Evolutionary conservation across 2,797 vertebrate species (phyloP).

Genomic region (Poliocrania exsul): DNA sequence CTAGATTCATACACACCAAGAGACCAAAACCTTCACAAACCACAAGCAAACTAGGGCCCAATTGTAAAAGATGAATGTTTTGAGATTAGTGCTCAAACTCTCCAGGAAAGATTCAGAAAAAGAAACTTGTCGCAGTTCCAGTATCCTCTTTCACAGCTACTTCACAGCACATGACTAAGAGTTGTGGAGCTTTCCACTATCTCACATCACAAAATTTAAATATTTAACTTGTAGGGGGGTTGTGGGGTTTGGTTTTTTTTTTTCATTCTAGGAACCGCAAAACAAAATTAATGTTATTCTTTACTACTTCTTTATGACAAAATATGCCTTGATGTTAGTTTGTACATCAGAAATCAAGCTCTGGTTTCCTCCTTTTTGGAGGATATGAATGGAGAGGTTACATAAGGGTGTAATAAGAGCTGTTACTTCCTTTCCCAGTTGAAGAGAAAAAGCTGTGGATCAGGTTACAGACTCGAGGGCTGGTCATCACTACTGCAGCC

Average conservation of each 20-base stretch:
- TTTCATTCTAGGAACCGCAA: not conserved
- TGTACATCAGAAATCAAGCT: conserved; percentile 21
- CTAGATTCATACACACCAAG: not conserved
- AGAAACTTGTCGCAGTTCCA: not conserved
- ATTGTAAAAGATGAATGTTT: not conserved
- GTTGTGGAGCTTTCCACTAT: not conserved
- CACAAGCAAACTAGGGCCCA: not conserved
- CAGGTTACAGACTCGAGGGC: conserved; percentile 40
- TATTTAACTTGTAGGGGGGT: not conserved
- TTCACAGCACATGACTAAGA: not conserved
- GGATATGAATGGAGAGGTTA: conserved; percentile 54
- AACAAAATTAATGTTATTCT: not conserved
- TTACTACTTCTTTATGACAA: conserved; percentile 1
- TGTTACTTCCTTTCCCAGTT: conserved; percentile 55
- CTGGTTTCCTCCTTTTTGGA: conserved; percentile 45
- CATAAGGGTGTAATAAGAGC: conserved; percentile 64
- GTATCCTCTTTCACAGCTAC: not conserved
- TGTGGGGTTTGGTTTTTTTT: not conserved
- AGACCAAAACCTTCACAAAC: not conserved
- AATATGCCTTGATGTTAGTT: conserved; percentile 9
- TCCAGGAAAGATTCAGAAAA: not conserved
- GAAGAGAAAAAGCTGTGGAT: conserved; percentile 52
- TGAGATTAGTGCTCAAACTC: not conserved
- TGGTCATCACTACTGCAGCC: not conserved
- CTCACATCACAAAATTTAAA: not conserved